Percentiles rank a stretch among this genome's conserved stretches.
phyloP scores from a whole-genome alignment of 1,140 invertebrate species.

The Lutraria rhynchaena region DNA sequence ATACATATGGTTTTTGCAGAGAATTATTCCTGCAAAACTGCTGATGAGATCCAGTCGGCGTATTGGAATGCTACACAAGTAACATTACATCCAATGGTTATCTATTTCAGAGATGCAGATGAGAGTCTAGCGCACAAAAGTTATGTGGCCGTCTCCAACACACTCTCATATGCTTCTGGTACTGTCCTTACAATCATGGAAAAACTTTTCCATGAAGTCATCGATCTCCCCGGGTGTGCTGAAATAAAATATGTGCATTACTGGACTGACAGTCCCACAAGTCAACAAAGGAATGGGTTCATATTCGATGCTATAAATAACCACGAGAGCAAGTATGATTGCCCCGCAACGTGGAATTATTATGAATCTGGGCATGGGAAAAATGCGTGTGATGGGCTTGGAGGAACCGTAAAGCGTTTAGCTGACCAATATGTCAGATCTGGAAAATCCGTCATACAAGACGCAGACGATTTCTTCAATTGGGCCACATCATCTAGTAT shows the following conservation, averaged over 20 bases:
- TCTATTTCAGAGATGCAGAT: not conserved
- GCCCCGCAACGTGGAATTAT: conserved; percentile 46
- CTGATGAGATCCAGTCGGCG: no score
- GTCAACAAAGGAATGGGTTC: conserved; percentile 44
- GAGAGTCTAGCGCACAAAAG: not conserved
- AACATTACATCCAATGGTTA: no score
- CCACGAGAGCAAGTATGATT: conserved; percentile 11
- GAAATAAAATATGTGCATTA: not conserved
- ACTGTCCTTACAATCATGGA: not conserved
- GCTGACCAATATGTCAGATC: conserved; percentile 43
- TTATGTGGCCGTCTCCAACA: not conserved
- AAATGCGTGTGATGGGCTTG: conserved; percentile 32
- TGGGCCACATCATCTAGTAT: conserved; percentile 5
- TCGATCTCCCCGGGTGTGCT: not conserved
- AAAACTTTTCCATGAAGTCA: not conserved
- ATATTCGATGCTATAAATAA: conserved; percentile 31
- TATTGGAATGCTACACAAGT: no score
- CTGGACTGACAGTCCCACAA: no score
- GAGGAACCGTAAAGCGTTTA: conserved; percentile 40
- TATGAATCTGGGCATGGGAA: conserved; percentile 60
- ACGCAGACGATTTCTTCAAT: conserved; percentile 36
- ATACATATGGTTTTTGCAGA: conserved; percentile 10
- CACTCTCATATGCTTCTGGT: not conserved
- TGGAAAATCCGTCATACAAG: conserved; percentile 44
- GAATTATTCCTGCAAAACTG: conserved; percentile 1